These are phyloP conservation scores for Drosophila nasuta DNA, from an alignment of 1,140 invertebrate species.

Conservation along the genomic window DNA sequence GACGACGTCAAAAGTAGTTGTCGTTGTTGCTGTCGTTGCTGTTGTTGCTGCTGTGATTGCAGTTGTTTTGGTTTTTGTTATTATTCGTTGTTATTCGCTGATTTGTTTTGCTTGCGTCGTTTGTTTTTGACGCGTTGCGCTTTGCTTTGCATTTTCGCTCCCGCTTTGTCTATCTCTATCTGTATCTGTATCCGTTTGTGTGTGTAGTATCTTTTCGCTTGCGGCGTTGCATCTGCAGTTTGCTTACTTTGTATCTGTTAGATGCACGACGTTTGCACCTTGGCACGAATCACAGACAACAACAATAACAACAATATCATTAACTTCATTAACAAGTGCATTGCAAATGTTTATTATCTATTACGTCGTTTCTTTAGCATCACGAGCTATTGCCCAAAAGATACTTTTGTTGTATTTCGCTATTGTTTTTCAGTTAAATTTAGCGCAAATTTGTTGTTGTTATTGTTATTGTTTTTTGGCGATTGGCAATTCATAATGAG, in stretches of 20 bases:
- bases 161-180: neutral
- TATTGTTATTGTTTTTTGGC: constrained; percentile 27
- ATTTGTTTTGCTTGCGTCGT: constrained; percentile 66
- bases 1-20: constrained; percentile 32
- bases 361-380: constrained; percentile 37
- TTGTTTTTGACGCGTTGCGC: constrained; percentile 55
- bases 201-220: neutral
- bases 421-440: constrained; percentile 40
- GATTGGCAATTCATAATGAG: constrained; percentile 56
- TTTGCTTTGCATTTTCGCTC: constrained; percentile 51
- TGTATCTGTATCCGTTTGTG: neutral
- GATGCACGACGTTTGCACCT: constrained; percentile 62
- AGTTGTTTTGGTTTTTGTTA: constrained; percentile 23
- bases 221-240: constrained; percentile 13
- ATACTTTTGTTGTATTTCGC: neutral
- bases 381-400: constrained; percentile 11
- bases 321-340: constrained; percentile 74
- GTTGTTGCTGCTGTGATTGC: constrained; percentile 7
- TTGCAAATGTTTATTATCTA: constrained; percentile 56
- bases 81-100: constrained; percentile 51
- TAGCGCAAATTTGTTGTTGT: constrained; percentile 34
- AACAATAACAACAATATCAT: constrained; percentile 57
- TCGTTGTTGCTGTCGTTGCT: constrained; percentile 6
- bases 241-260: constrained; percentile 51
- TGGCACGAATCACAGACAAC: constrained; percentile 61